Evolutionary conservation across 2,113 vertebrate species (phyloP).

Genomic region (Regulus satrapa): DNA sequence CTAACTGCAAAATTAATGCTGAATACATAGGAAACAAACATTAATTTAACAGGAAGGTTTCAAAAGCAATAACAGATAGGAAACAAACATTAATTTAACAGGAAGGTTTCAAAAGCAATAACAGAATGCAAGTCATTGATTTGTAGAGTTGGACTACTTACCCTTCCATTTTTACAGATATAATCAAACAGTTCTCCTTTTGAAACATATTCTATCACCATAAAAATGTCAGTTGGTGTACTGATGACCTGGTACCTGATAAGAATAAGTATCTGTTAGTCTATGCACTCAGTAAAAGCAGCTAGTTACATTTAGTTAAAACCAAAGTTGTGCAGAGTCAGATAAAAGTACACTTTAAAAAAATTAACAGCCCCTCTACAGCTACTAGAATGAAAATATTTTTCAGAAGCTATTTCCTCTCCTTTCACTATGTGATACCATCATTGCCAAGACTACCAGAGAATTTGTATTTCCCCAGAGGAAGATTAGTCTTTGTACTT

Average conservation of each 20-base stretch:
- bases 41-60: not conserved
- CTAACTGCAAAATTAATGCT: not conserved
- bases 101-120: not conserved
- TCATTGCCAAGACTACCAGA: not conserved
- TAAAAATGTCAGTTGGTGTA: slow-evolving; percentile 99
- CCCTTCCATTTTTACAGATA: slow-evolving; percentile 99
- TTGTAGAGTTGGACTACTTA: slow-evolving; percentile 59
- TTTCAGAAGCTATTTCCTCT: not conserved
- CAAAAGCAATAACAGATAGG: slow-evolving; percentile 2
- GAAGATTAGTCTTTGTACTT: not conserved
- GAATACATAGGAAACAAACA: not conserved
- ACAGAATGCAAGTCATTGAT: not conserved
- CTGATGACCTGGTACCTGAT: slow-evolving; percentile 97
- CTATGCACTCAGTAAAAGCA: not conserved
- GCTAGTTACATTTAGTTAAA: not conserved
- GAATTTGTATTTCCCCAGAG: not conserved
- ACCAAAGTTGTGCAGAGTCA: not conserved
- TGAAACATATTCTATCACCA: slow-evolving; percentile 99
- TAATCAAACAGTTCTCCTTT: slow-evolving; percentile 99
- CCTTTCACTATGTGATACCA: not conserved
- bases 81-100: not conserved
- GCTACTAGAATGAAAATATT: not conserved
- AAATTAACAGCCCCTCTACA: not conserved
- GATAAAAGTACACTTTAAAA: not conserved
- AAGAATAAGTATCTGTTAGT: slow-evolving; percentile 54